Percentiles rank a stretch among this genome's conserved stretches.
Conservation (phyloP, 2,888 invertebrate genomes). For the Willowsia nigromaculata region DNA sequence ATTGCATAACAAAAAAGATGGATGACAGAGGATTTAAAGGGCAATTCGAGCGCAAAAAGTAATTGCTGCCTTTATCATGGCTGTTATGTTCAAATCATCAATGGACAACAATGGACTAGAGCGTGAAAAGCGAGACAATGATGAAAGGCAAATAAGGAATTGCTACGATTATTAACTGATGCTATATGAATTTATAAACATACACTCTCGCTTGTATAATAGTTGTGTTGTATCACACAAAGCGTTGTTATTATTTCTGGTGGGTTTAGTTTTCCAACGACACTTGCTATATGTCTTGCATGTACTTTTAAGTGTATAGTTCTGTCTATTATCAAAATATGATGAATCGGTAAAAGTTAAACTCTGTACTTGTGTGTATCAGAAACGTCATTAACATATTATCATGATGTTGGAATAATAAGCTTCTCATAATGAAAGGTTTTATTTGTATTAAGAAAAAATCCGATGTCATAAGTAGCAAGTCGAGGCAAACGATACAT, state of each 20-base stretch:
- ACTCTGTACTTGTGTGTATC: constrained; percentile 3
- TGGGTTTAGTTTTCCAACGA: constrained; percentile 37
- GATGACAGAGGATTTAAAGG: constrained; percentile 68
- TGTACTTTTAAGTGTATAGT: neutral
- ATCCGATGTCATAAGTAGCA: constrained; percentile 52
- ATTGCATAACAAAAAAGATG: constrained; percentile 67
- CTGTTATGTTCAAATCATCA: constrained; percentile 62
- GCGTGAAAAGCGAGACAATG: constrained; percentile 71
- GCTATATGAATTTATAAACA: constrained; percentile 40
- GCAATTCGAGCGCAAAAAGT: constrained; percentile 60
- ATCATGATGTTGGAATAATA: constrained; percentile 69
- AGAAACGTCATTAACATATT: constrained; percentile 14
- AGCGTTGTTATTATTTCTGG: neutral
- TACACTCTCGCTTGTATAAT: neutral
- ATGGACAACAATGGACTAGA: constrained; percentile 62
- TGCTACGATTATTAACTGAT: constrained; percentile 45
- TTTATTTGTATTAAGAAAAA: constrained; percentile 60
- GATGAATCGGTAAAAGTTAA: constrained; percentile 54
- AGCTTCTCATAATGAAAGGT: constrained; percentile 32
- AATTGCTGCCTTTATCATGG: constrained; percentile 66
- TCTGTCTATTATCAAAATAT: constrained; percentile 23
- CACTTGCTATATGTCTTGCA: constrained; percentile 3
- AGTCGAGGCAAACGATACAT: neutral
- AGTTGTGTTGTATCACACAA: neutral
- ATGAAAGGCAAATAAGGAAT: constrained; percentile 70